Base-by-base conservation (phyloP, 2,888 invertebrate genomes). In the Nycteola revayana region DNA sequence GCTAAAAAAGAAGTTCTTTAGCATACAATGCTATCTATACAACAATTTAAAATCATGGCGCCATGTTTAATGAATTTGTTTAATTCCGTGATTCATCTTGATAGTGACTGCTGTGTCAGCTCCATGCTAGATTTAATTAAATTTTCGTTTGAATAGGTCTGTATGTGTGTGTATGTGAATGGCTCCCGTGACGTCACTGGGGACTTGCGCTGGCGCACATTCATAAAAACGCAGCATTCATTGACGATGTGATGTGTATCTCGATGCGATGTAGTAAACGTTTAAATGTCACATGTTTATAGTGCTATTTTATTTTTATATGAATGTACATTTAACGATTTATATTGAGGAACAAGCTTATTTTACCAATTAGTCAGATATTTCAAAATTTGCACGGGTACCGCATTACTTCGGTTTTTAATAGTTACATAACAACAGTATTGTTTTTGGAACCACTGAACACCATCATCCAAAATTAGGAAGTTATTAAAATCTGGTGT, bases 171-270 rank as follows among this genome's bases (percentile, higher is more conserved):
- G 32, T 10, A 9, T 11, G 25, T 42, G 38, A 32, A 28, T 40
- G 28, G 39, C 20, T 10, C 45, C 59, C 25, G 43, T 50, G 59
- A 58, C 48, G 45, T 37, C 9, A 27, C 7, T 6, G 31, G 10
- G 23, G 2, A 10, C 25, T 11, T 28, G 38, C 41, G 37, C 42
- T 27, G 35, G 32, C 40, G 37, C 43, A 36, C 60, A 60, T 59
- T 59, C 54, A 60, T 60, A 60, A 57, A 56, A 53, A 49, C 40
- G 28, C 35, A 48, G 47, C 56, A 58, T 59, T 60, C 57, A 60
- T 56, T 56, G 53, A 55, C 28, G 47, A 42, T 54, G 46, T 42
- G 56, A 51, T 49, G 40, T 42, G 38, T 60, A 60, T 52, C 57
- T 49, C 28, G 49, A 52, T 35, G 49, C 28, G 30, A 36, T 20